A percentile compares a stretch with the other conserved stretches of the same genome.
Evolutionary conservation across 2,113 vertebrate genomes (phyloP).

Genomic region (Gorilla gorilla): DNA sequence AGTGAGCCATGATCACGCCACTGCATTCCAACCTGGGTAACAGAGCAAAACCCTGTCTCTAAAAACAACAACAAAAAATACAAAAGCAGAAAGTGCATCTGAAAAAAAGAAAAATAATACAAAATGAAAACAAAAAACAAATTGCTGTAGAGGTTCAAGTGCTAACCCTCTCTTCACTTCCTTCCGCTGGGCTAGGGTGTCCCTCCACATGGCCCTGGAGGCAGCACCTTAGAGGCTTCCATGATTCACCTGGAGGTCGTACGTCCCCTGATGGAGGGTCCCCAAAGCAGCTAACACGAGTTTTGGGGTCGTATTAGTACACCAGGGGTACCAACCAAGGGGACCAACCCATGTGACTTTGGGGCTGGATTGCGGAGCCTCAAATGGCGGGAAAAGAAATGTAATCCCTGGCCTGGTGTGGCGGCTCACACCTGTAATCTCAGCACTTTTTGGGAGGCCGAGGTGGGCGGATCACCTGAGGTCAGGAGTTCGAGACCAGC

Average conservation of each 20-base stretch:
- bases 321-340: fast-evolving
- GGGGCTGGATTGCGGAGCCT: background rate
- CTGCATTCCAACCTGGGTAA: too few relatives aligned
- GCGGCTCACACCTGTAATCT: too few relatives aligned
- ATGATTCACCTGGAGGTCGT: background rate
- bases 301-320: background rate
- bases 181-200: background rate
- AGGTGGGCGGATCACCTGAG: too few relatives aligned
- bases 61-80: too few relatives aligned
- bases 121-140: too few relatives aligned
- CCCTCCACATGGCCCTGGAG: background rate
- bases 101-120: too few relatives aligned
- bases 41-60: too few relatives aligned
- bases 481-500: too few relatives aligned
- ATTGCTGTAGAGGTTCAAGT: background rate
- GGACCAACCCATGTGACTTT: background rate
- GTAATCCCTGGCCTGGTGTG: background rate
- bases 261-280: slow-evolving; percentile 41
- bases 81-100: too few relatives aligned
- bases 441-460: too few relatives aligned
- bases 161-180: background rate
- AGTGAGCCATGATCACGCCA: too few relatives aligned
- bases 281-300: background rate
- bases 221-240: fast-evolving
- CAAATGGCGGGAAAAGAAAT: fast-evolving